A percentile compares a stretch with the other conserved stretches of the same genome.
Conservation (phyloP, 2,113 vertebrate species). For the Clarias batrachus region DNA sequence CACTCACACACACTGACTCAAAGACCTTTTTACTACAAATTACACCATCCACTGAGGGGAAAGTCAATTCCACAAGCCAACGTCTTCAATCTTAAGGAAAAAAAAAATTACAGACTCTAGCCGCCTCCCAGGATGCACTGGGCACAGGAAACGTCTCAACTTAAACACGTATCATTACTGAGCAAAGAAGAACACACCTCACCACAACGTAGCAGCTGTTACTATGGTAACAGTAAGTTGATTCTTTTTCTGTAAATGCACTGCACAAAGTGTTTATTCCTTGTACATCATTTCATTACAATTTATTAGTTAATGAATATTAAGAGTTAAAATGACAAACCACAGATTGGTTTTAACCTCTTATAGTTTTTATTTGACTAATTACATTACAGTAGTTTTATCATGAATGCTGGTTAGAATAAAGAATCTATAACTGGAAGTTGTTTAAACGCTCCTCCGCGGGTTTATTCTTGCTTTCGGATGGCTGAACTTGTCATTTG, state of each 20-base stretch:
- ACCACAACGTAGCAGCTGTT: background rate
- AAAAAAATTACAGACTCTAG: background rate
- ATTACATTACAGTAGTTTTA: background rate
- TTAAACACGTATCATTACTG: background rate
- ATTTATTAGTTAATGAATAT: background rate
- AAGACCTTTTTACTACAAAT: conserved; percentile 37
- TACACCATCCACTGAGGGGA: conserved; percentile 29
- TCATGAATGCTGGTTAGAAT: background rate
- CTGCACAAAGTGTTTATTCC: background rate
- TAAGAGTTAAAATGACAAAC: background rate
- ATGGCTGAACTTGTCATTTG: background rate
- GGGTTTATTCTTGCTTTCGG: background rate
- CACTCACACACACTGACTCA: background rate
- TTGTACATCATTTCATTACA: background rate
- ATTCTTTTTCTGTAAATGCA: background rate
- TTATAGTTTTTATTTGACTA: background rate
- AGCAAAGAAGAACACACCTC: background rate
- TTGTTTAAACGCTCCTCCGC: background rate
- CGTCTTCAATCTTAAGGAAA: conserved; percentile 3
- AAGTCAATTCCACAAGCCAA: conserved; percentile 32
- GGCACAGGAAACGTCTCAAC: background rate
- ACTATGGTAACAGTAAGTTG: background rate
- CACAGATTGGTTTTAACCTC: background rate
- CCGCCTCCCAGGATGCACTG: conserved; percentile 21
- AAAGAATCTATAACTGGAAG: background rate